Percentiles rank a stretch among this genome's conserved stretches.
Conservation (phyloP, 2,888 invertebrate species). For the Dryocosmus kuriphilus region DNA sequence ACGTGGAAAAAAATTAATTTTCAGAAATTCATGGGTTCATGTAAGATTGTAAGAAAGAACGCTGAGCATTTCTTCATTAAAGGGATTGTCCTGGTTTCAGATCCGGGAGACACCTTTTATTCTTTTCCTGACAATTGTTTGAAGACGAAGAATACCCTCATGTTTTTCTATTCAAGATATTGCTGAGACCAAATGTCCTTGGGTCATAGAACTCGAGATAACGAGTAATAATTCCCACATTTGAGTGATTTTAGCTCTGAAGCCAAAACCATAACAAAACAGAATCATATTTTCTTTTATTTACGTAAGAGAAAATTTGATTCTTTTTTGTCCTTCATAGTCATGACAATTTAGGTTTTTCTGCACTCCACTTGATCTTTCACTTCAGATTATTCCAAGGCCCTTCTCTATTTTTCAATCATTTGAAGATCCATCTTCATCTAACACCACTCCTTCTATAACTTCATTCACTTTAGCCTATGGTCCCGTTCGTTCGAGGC, state of each 20-base stretch:
- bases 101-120: not conserved
- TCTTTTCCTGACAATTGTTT: not conserved
- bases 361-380: too few species aligned
- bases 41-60: not conserved
- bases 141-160: not conserved
- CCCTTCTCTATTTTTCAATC: too few species aligned
- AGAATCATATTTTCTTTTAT: too few species aligned
- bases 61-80: constrained; percentile 11
- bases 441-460: too few species aligned
- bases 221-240: not conserved
- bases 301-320: too few species aligned
- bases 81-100: not conserved
- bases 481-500: too few species aligned
- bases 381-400: too few species aligned
- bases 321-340: too few species aligned
- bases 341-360: too few species aligned
- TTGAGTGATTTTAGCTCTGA: not conserved
- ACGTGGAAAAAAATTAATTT: constrained; percentile 21
- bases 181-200: not conserved
- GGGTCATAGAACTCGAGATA: not conserved
- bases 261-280: too few species aligned
- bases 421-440: too few species aligned
- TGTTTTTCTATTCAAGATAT: not conserved
- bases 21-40: not conserved
- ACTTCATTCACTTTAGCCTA: too few species aligned